Evolutionary conservation across 2,888 invertebrate species (phyloP).

Genomic region (Drosophila antonietae): DNA sequence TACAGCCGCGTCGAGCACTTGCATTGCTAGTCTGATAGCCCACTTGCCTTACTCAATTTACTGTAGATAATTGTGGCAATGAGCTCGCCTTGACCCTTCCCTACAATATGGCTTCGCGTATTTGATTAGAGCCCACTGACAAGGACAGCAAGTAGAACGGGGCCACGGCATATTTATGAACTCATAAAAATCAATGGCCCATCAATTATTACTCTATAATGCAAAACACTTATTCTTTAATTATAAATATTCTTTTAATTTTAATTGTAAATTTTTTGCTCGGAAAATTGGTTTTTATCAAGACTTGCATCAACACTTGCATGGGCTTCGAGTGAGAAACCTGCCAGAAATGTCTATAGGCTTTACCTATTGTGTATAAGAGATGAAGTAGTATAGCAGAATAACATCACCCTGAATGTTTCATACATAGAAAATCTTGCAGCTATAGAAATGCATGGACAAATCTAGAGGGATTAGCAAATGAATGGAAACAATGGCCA

Average conservation of each 20-base stretch:
- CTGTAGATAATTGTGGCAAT: conserved; percentile 59
- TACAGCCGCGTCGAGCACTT: conserved; percentile 28
- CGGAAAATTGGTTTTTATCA: not conserved
- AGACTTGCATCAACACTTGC: no score
- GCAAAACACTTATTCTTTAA: no score
- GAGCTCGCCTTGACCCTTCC: conserved; percentile 29
- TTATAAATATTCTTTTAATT: not conserved
- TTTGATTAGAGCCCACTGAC: conserved; percentile 14
- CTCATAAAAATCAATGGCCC: not conserved
- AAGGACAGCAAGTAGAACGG: not conserved
- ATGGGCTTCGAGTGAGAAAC: no score
- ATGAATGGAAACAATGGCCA: no score
- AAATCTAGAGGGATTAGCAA: no score
- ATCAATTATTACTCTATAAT: not conserved
- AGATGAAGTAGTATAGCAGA: no score
- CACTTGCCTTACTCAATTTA: conserved; percentile 47
- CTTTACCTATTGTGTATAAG: no score
- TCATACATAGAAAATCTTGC: no score
- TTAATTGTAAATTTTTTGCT: not conserved
- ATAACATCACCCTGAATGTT: no score
- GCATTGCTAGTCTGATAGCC: conserved; percentile 9
- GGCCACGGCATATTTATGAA: not conserved
- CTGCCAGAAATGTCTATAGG: no score
- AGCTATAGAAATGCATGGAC: no score
- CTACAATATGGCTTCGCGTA: conserved; percentile 39